Evolutionary conservation across 2,113 vertebrate genomes (phyloP), one percentile per base, ranked within the genome.

Genomic region (Nestor notabilis): DNA sequence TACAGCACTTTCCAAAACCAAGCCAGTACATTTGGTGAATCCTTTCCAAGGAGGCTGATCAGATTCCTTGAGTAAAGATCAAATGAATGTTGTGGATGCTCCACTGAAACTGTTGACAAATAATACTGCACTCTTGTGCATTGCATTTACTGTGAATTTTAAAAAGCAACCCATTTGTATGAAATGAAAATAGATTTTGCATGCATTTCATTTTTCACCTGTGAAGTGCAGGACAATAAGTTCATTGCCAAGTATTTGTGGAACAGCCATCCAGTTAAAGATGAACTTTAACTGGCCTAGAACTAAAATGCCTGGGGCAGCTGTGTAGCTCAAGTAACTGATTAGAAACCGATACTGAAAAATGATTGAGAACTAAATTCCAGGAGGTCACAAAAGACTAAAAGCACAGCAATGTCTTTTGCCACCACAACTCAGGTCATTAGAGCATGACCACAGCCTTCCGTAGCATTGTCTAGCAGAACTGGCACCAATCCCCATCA

Each of bases 1-100:
- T 97, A 96, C 96, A 92, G 88, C 69, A 78, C 88, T 96, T 97
- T 97, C 95, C 90, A 94, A 90, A 96, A 81, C 80, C 58, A 92
- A 96, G 83, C 83, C 76, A 86, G 77, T 75, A 92, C 79, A 95
- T 87, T 94, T 90, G 92, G 85, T 75, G 92, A 96, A 79, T 89
- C 93, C 72, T 79, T 94, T 96, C 83, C 86, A 95, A 94, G 76
- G 60, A 94, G 50, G 24, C 79, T 64, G 95, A 96, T 94, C 92
- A 47, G 55, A 83, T 97, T 96, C 87, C 92, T 89, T 49, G 5
- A 88, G 71, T 74, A 74, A 75, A 82, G 89, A 96, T 83, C 95
- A 94, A 96, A 94, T 92, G 74, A 83, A 92, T 70, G 31, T 37
- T 83, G 65, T 43, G 52, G 93, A 90, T 90, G 76, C 72, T 85